phyloP scores from a whole-genome alignment of 2,113 vertebrate species.

The Eidolon helvum region DNA sequence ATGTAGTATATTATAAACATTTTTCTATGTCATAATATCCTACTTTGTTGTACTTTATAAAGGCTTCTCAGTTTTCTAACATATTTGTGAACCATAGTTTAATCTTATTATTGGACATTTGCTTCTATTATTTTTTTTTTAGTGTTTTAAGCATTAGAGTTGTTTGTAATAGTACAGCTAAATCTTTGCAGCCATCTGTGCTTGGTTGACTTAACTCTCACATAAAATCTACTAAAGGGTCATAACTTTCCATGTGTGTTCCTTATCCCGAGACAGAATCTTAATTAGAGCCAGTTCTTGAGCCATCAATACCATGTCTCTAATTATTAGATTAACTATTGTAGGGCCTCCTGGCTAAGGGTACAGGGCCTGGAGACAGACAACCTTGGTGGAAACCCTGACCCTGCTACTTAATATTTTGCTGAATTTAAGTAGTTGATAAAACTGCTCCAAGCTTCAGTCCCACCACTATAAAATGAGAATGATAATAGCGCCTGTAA shows the following conservation, averaged over 20 bases:
- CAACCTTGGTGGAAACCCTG: not conserved
- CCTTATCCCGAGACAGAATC: conserved; percentile 14
- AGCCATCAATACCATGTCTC: too few species aligned
- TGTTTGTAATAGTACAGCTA: not conserved
- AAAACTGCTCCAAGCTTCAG: not conserved
- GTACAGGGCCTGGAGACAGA: not conserved
- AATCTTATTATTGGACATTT: not conserved
- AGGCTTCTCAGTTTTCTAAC: not conserved
- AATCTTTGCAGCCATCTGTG: not conserved
- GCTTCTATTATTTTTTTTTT: not conserved
- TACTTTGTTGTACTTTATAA: not conserved
- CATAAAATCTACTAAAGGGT: not conserved
- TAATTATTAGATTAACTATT: not conserved
- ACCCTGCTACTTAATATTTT: not conserved
- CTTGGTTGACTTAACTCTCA: not conserved
- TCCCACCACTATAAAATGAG: not conserved
- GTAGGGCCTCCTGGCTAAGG: not conserved
- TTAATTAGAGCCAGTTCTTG: not conserved
- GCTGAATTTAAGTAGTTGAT: not conserved
- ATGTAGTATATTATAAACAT: not conserved
- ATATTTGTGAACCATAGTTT: not conserved
- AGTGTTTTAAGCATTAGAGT: not conserved
- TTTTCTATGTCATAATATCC: not conserved
- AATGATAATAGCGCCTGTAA: too few species aligned
- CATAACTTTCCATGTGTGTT: not conserved